Conservation (phyloP, 1,140 invertebrate species). For the Drosophila pallidifrons region DNA sequence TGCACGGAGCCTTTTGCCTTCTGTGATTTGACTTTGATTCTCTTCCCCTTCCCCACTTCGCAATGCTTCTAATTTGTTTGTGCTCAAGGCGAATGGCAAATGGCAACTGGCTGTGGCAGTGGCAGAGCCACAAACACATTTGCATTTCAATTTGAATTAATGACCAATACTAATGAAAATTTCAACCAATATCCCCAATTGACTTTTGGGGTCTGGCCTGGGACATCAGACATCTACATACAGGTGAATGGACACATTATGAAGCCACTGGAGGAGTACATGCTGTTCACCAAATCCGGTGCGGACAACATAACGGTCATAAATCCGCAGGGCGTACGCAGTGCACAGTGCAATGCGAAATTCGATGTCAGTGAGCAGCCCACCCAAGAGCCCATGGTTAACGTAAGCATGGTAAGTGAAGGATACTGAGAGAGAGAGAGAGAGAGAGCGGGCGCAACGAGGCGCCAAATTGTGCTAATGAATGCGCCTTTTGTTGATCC, state of each 20-base stretch:
- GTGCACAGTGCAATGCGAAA: slow-evolving; percentile 91
- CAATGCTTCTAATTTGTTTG: slow-evolving; percentile 3
- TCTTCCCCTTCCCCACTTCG: neutral
- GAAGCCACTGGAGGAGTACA: slow-evolving; percentile 95
- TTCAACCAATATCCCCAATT: slow-evolving; percentile 57
- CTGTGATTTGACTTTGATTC: neutral
- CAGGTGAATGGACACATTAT: slow-evolving; percentile 92
- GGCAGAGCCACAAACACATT: slow-evolving; percentile 41
- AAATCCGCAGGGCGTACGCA: slow-evolving; percentile 92
- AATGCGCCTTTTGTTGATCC: slow-evolving; percentile 46
- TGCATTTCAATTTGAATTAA: slow-evolving; percentile 83
- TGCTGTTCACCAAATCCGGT: slow-evolving; percentile 93
- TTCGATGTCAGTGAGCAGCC: slow-evolving; percentile 89
- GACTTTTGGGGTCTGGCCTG: slow-evolving; percentile 11
- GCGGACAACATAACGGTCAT: slow-evolving; percentile 92
- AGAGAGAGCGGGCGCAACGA: slow-evolving; percentile 18
- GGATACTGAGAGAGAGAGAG: neutral
- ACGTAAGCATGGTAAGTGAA: slow-evolving; percentile 88
- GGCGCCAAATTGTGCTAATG: slow-evolving; percentile 68
- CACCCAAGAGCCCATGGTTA: slow-evolving; percentile 87
- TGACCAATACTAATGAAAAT: slow-evolving; percentile 82
- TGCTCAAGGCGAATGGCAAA: slow-evolving; percentile 38
- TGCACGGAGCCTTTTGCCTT: neutral
- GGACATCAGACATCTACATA: slow-evolving; percentile 90
- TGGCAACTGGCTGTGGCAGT: no score